These are phyloP conservation scores for Salpingus planirostris DNA, from an alignment of 2,888 invertebrate genomes.

Conservation along the genomic window DNA sequence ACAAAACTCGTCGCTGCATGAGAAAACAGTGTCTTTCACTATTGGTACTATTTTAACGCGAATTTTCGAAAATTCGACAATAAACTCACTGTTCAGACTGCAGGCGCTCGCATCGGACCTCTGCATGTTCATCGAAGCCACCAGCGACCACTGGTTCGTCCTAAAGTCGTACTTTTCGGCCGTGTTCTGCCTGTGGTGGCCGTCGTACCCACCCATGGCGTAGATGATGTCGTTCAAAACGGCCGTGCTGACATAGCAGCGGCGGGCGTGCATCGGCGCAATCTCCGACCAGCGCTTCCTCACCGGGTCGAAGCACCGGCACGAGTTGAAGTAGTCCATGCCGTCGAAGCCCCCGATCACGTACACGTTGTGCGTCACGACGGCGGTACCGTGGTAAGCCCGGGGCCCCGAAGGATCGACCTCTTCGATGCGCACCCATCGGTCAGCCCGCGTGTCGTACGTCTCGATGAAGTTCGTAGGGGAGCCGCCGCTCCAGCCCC, in stretches of 20 bases:
- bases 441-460: slow-evolving; percentile 81
- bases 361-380: slow-evolving; percentile 75
- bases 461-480: slow-evolving; percentile 76
- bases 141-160: slow-evolving; percentile 81
- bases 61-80: too few species aligned
- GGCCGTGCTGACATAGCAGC: slow-evolving; percentile 81
- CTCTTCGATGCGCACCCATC: slow-evolving; percentile 77
- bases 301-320: slow-evolving; percentile 70
- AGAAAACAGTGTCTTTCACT: too few species aligned
- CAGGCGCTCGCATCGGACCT: slow-evolving; percentile 88
- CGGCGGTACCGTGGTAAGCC: slow-evolving; percentile 90
- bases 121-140: slow-evolving; percentile 80
- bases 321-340: slow-evolving; percentile 32
- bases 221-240: slow-evolving; percentile 69
- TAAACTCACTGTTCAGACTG: slow-evolving; percentile 58
- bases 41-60: too few species aligned
- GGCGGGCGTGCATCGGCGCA: slow-evolving; percentile 81
- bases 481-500: slow-evolving; percentile 69
- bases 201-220: slow-evolving; percentile 84
- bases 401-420: slow-evolving; percentile 77
- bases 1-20: too few species aligned
- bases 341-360: slow-evolving; percentile 91
- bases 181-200: slow-evolving; percentile 75
- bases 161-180: slow-evolving; percentile 77
- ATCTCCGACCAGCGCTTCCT: slow-evolving; percentile 78